These are phyloP conservation scores for Euzetes globulus DNA, from an alignment of 2,888 invertebrate species.

Conservation along the genomic window DNA sequence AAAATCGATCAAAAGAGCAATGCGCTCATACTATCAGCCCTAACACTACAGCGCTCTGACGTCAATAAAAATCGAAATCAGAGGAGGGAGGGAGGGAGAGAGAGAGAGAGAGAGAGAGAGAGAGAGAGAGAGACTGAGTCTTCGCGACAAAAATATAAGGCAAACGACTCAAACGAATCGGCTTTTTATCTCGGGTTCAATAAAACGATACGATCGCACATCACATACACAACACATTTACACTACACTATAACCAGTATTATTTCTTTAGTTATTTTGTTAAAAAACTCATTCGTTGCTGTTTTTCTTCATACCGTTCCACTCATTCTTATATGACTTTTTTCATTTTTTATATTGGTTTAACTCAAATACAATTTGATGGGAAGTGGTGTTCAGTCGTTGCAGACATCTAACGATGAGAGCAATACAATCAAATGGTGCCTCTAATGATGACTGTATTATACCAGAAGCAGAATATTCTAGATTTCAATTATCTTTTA, in stretches of 20 bases:
- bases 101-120: neutral
- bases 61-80: neutral
- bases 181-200: conserved; percentile 10
- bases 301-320: neutral
- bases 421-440: neutral
- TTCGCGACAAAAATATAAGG: neutral
- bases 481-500: too few relatives aligned
- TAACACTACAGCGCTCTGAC: neutral
- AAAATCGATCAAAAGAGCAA: conserved; percentile 24
- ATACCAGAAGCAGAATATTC: neutral
- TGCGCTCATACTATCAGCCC: neutral
- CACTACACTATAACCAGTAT: neutral
- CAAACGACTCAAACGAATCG: neutral
- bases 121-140: neutral
- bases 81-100: neutral
- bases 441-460: neutral
- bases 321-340: neutral
- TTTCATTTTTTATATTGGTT: neutral
- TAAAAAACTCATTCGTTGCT: neutral
- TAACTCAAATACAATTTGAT: neutral
- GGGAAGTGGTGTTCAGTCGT: neutral
- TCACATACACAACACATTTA: conserved; percentile 12
- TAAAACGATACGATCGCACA: conserved; percentile 14
- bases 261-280: conserved; percentile 3
- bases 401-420: conserved; percentile 10